Evolutionary conservation across 2,888 invertebrate species (phyloP).

Genomic region (Lasioglossum leucozonium): DNA sequence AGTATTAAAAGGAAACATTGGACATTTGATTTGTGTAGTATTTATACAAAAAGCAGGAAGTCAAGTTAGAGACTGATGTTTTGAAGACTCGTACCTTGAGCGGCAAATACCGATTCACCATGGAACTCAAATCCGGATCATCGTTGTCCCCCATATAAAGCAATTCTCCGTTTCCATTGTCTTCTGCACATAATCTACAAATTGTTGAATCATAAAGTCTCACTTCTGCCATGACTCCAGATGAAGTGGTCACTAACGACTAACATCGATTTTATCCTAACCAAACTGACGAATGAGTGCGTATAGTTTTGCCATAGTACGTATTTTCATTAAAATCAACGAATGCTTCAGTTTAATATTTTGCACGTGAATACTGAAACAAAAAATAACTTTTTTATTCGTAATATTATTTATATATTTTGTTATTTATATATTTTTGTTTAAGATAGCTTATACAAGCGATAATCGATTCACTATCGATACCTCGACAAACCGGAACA

Average conservation of each 20-base stretch:
- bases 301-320: conserved; percentile 4
- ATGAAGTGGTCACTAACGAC: conserved; percentile 45
- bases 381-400: neutral
- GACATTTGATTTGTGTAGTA: conserved; percentile 81
- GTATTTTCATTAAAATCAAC: neutral
- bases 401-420: conserved; percentile 9
- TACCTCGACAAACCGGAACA: conserved; percentile 13
- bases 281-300: conserved; percentile 53
- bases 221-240: conserved; percentile 79
- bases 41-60: conserved; percentile 74
- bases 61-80: conserved; percentile 81
- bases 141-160: conserved; percentile 85
- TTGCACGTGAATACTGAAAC: neutral
- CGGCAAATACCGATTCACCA: conserved; percentile 91
- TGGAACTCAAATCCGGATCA: conserved; percentile 86
- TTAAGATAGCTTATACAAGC: conserved; percentile 12
- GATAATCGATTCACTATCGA: conserved; percentile 33
- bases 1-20: conserved; percentile 43
- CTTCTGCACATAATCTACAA: conserved; percentile 91
- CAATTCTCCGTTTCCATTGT: conserved; percentile 89
- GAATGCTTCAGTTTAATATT: conserved; percentile 13
- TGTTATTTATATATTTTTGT: conserved; percentile 23
- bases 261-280: conserved; percentile 60
- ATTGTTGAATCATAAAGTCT: conserved; percentile 88
- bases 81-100: conserved; percentile 87